Evolutionary conservation across 2,113 vertebrate species (phyloP).

Genomic region (Daboia siamensis): DNA sequence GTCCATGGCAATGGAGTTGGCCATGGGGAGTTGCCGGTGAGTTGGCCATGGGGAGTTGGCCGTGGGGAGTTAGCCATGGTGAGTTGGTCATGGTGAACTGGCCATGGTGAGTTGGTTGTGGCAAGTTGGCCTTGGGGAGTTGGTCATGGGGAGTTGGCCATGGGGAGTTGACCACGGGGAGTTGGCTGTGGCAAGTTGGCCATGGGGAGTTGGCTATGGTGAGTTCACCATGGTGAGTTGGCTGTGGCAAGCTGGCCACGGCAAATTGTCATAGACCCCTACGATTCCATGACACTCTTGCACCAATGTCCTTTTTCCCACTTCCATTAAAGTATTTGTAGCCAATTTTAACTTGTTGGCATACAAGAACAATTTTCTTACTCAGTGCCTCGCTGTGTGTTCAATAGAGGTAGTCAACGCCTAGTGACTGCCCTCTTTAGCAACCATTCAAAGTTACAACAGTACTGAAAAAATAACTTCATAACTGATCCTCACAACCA

Average conservation of each 20-base stretch:
- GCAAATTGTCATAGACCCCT: no score
- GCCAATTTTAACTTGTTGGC: background rate
- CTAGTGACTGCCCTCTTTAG: background rate
- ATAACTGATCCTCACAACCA: background rate
- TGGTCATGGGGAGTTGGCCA: fast-evolving
- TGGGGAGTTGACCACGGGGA: no score
- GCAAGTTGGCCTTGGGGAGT: no score
- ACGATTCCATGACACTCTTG: background rate
- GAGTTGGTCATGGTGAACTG: no score
- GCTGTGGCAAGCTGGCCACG: no score
- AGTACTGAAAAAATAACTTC: background rate
- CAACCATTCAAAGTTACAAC: background rate
- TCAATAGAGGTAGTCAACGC: background rate
- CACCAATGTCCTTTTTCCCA: background rate
- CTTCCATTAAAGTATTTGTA: background rate
- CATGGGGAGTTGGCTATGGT: no score
- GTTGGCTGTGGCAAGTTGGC: no score
- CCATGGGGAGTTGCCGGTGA: no score
- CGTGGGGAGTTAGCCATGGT: fast-evolving
- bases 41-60: no score
- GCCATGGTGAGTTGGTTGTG: no score
- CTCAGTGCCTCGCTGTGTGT: background rate
- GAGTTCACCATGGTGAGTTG: no score
- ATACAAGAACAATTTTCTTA: background rate
- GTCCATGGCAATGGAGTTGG: no score